Percentiles rank a stretch among this genome's conserved stretches.
Evolutionary conservation across 1,140 invertebrate genomes (phyloP).

Genomic region (Zaprionus capensis): DNA sequence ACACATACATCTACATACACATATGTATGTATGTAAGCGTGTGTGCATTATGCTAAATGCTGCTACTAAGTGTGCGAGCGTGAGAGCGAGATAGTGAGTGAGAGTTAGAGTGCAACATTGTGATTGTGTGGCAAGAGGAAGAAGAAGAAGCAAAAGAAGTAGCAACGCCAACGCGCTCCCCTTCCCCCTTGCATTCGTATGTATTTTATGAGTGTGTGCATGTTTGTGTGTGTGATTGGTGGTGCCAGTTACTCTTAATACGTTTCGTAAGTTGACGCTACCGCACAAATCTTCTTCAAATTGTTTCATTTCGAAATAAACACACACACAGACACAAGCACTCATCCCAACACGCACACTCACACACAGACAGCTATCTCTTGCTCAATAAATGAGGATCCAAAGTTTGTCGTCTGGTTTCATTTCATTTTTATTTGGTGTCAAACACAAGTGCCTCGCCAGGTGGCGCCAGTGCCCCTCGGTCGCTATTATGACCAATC

Average conservation of each 20-base stretch:
- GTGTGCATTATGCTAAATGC: constrained; percentile 66
- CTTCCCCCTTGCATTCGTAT: constrained; percentile 43
- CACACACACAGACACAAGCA: constrained; percentile 22
- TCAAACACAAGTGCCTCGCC: constrained; percentile 22
- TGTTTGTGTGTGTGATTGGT: constrained; percentile 15
- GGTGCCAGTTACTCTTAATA: constrained; percentile 45
- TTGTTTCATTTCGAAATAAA: constrained; percentile 48
- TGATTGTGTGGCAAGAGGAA: constrained; percentile 67
- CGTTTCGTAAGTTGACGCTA: constrained; percentile 49
- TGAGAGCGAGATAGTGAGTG: constrained; percentile 61
- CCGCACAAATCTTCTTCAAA: constrained; percentile 41
- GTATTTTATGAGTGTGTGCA: not conserved
- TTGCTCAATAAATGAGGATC: constrained; percentile 53
- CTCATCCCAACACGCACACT: not conserved
- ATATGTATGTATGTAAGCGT: constrained; percentile 29
- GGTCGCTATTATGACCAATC: constrained; percentile 57
- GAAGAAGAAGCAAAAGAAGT: constrained; percentile 32
- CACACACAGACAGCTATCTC: constrained; percentile 19
- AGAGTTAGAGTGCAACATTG: constrained; percentile 56
- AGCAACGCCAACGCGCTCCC: constrained; percentile 52
- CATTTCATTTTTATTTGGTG: constrained; percentile 29
- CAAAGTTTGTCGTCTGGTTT: constrained; percentile 25
- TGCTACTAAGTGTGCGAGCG: constrained; percentile 49
- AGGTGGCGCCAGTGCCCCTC: constrained; percentile 41
- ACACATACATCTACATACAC: constrained; percentile 5